Evolutionary conservation across 2,797 vertebrate genomes (phyloP).

Genomic region (Gobio occitaniae): DNA sequence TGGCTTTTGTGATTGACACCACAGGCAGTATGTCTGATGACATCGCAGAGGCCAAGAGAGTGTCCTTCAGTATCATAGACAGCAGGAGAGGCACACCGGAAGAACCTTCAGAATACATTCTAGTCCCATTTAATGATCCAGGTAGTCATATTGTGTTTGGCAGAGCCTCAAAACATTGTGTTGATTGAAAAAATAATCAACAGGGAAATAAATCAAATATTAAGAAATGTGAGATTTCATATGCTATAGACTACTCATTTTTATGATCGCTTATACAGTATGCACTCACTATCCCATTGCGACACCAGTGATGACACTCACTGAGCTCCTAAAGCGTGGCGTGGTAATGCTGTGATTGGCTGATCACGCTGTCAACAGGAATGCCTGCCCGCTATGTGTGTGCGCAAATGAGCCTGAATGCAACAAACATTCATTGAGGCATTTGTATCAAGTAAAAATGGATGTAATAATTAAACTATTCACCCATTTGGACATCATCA

Average conservation of each 20-base stretch:
- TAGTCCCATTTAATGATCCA: constrained; percentile 79
- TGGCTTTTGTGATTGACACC: constrained; percentile 80
- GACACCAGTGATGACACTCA: background rate
- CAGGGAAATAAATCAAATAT: background rate
- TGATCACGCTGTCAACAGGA: background rate
- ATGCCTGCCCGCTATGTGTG: background rate
- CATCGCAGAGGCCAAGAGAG: constrained; percentile 65
- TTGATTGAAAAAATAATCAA: background rate
- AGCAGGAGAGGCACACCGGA: constrained; percentile 65
- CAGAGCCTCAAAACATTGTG: background rate
- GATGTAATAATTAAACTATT: background rate
- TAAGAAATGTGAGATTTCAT: background rate
- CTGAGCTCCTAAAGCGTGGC: background rate
- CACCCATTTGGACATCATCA: background rate
- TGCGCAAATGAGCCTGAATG: background rate
- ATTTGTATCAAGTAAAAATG: background rate
- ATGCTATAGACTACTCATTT: background rate
- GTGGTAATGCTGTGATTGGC: too few relatives aligned
- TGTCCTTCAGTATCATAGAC: constrained; percentile 72
- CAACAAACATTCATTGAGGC: background rate
- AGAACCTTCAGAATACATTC: constrained; percentile 74
- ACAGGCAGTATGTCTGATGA: constrained; percentile 69
- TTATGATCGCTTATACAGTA: background rate
- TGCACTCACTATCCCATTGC: background rate
- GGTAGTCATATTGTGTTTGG: constrained; percentile 53